Conservation (phyloP, 1,140 invertebrate species). For the Neodiprion lecontei region DNA sequence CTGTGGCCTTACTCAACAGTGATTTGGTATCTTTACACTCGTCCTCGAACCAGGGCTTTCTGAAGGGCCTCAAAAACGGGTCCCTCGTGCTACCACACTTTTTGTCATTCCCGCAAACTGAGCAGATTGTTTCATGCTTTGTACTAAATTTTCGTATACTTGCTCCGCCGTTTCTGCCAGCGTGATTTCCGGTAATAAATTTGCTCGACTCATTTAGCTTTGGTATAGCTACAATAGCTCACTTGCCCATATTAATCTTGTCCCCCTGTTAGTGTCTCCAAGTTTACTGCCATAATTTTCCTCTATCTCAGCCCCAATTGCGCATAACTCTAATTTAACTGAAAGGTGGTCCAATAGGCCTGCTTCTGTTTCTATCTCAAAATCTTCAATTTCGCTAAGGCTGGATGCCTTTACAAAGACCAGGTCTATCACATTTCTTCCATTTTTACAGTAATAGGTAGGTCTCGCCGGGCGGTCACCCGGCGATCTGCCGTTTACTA, state of each 20-base stretch:
- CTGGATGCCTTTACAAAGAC: conserved; percentile 12
- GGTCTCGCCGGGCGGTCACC: conserved; percentile 12
- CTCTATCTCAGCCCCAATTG: neutral
- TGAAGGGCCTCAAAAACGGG: neutral
- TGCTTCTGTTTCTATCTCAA: conserved; percentile 2
- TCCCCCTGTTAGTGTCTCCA: conserved; percentile 7
- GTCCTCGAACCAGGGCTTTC: neutral
- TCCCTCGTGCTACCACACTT: neutral
- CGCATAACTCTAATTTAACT: neutral
- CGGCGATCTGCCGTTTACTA: conserved; percentile 14
- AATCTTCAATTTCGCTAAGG: neutral
- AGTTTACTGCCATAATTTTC: conserved; percentile 12
- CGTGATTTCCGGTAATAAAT: neutral
- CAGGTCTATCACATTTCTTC: conserved; percentile 12
- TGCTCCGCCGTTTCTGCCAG: conserved; percentile 6
- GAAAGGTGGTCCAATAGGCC: neutral
- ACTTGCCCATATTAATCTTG: neutral
- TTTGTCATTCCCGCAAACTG: conserved; percentile 15
- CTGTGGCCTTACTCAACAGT: neutral
- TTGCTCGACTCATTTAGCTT: neutral
- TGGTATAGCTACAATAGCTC: conserved; percentile 1
- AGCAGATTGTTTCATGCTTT: conserved; percentile 6
- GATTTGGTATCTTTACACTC: neutral
- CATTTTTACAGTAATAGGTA: conserved; percentile 10
- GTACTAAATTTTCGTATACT: conserved; percentile 13